Conservation (phyloP, 2,888 invertebrate genomes). For the Notodonta dromedarius region DNA sequence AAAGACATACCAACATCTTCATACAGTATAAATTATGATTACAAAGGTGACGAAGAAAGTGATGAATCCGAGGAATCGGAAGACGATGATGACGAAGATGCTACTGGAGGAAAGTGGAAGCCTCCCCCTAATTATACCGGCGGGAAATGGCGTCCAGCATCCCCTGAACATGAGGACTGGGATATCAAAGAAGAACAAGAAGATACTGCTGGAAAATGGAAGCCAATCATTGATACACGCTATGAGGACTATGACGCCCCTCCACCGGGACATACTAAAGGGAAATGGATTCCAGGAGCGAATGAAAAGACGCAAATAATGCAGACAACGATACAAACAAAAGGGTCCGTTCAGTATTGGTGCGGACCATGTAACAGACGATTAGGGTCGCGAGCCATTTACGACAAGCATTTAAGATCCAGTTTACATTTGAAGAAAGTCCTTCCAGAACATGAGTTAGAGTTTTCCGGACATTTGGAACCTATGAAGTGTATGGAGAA, state of each 20-base stretch:
- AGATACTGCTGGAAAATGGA: constrained; percentile 87
- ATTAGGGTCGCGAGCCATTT: constrained; percentile 89
- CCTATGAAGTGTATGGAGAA: constrained; percentile 56
- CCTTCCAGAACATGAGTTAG: constrained; percentile 87
- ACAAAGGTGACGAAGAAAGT: constrained; percentile 74
- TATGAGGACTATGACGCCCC: constrained; percentile 84
- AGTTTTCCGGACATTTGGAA: constrained; percentile 81
- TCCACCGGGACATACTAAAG: constrained; percentile 89
- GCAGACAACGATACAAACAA: constrained; percentile 79
- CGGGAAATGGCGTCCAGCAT: constrained; percentile 76
- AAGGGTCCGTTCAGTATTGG: constrained; percentile 87
- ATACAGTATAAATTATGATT: constrained; percentile 70
- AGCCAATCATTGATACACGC: constrained; percentile 72
- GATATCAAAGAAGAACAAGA: constrained; percentile 73
- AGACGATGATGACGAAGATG: constrained; percentile 83
- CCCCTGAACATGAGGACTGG: constrained; percentile 84
- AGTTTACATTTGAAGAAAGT: constrained; percentile 88
- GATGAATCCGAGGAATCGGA: constrained; percentile 85
- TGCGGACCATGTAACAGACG: constrained; percentile 92
- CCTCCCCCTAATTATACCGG: constrained; percentile 83
- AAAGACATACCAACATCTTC: constrained; percentile 76
- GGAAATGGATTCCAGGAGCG: constrained; percentile 92
- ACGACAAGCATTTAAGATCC: constrained; percentile 90
- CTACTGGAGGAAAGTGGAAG: constrained; percentile 90
- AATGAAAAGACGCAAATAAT: constrained; percentile 81